phyloP scores from a whole-genome alignment of 2,888 invertebrate species.

The Chloroclysta siterata region DNA sequence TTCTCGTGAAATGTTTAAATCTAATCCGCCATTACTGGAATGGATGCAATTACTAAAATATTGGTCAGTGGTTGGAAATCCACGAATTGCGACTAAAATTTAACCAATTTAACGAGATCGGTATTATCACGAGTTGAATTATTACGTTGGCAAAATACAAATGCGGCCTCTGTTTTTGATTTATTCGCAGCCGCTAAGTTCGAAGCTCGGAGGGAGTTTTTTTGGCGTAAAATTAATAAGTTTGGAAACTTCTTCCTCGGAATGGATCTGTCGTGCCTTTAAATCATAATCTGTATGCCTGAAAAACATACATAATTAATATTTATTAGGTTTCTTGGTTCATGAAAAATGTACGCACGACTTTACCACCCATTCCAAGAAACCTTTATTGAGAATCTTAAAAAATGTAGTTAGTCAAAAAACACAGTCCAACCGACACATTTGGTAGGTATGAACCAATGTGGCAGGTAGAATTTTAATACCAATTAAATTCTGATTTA shows the following conservation, averaged over 20 bases:
- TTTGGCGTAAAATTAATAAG: constrained; percentile 44
- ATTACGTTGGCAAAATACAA: constrained; percentile 49
- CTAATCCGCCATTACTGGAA: constrained; percentile 9
- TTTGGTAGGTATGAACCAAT: too few relatives aligned
- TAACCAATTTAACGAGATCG: constrained; percentile 48
- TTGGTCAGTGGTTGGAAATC: constrained; percentile 38
- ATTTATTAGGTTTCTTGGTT: neutral
- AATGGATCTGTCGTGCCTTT: constrained; percentile 37
- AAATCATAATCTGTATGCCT: constrained; percentile 37
- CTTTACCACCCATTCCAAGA: too few relatives aligned
- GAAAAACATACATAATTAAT: constrained; percentile 4
- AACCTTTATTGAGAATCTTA: too few relatives aligned
- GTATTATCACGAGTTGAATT: constrained; percentile 45
- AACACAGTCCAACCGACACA: too few relatives aligned
- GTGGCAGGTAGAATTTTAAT: too few relatives aligned
- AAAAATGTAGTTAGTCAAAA: too few relatives aligned
- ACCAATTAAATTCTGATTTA: too few relatives aligned
- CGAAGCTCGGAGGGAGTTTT: constrained; percentile 48
- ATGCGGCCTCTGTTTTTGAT: constrained; percentile 53
- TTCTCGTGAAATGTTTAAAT: neutral
- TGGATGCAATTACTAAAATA: constrained; percentile 10
- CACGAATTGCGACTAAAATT: constrained; percentile 47
- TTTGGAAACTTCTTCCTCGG: constrained; percentile 38
- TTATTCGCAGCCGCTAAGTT: constrained; percentile 51
- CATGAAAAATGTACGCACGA: too few relatives aligned